A percentile compares a stretch with the other conserved stretches of the same genome.
These are phyloP conservation scores for Thera obeliscata DNA, from an alignment of 2,888 invertebrate species.

Conservation along the genomic window DNA sequence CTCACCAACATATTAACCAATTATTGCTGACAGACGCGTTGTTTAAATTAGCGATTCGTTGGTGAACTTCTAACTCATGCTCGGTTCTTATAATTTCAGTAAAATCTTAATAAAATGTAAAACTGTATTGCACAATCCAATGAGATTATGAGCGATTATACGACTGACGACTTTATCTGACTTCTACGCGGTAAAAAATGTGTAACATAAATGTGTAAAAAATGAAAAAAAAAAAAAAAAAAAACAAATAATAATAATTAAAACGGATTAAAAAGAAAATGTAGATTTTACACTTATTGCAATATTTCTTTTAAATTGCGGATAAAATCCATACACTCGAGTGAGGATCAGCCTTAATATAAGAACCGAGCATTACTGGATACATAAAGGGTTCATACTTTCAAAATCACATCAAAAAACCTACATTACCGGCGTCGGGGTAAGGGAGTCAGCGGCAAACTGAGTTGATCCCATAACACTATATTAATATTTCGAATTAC, in stretches of 20 bases:
- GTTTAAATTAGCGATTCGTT: background rate
- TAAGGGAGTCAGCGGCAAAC: slow-evolving; percentile 53
- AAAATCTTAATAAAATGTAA: background rate
- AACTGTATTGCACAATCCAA: no score
- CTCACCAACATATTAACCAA: slow-evolving; percentile 8
- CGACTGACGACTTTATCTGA: no score
- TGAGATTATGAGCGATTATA: no score
- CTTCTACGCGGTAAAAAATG: no score
- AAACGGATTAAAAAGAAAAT: no score
- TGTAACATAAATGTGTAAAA: no score
- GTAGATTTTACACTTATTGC: no score
- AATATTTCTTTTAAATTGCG: background rate
- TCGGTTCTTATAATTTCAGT: background rate
- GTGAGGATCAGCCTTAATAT: background rate
- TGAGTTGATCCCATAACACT: slow-evolving; percentile 64
- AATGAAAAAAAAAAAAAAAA: no score
- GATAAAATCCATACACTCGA: background rate
- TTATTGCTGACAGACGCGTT: background rate
- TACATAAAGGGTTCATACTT: slow-evolving; percentile 76
- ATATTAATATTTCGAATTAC: slow-evolving; percentile 50
- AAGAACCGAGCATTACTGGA: slow-evolving; percentile 47
- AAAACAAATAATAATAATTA: no score
- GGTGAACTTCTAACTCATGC: slow-evolving; percentile 40
- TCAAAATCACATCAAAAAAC: slow-evolving; percentile 72
- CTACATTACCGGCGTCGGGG: slow-evolving; percentile 42